phyloP scores from a whole-genome alignment of 2,888 invertebrate species.

The Cheiracanthium punctorium region DNA sequence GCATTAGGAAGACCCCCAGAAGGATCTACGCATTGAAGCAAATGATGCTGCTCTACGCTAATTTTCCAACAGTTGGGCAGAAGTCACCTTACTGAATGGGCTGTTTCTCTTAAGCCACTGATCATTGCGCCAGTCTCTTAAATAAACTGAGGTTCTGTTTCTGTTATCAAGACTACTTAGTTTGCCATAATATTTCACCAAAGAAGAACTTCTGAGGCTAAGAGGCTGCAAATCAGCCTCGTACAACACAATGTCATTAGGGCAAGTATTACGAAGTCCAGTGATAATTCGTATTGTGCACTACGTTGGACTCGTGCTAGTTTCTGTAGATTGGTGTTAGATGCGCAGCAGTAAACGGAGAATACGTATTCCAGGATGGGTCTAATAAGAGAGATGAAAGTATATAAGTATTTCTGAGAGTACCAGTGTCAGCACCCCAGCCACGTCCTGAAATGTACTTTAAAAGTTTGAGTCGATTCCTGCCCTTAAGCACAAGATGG shows the following conservation, averaged over 20 bases:
- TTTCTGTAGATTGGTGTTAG: not conserved
- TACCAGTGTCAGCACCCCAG: not conserved
- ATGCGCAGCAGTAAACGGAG: not conserved
- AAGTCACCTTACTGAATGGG: too few species aligned
- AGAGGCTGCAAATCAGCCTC: too few species aligned
- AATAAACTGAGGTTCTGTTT: too few species aligned
- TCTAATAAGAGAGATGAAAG: conserved; percentile 7
- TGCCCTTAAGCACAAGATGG: too few species aligned
- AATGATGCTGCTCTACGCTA: not conserved
- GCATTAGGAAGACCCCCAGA: too few species aligned
- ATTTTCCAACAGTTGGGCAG: too few species aligned
- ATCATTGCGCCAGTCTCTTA: not conserved
- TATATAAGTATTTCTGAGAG: conserved; percentile 11
- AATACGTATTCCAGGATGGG: not conserved
- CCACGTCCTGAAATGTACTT: too few species aligned
- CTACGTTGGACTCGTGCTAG: not conserved
- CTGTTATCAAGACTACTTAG: not conserved
- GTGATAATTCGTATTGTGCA: not conserved
- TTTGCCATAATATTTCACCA: conserved; percentile 5
- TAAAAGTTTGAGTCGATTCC: too few species aligned
- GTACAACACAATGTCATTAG: too few species aligned
- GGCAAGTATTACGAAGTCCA: too few species aligned
- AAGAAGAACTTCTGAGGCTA: not conserved
- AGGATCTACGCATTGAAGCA: too few species aligned
- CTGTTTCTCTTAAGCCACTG: too few species aligned